Percentiles rank a stretch among this genome's conserved stretches.
Conservation (phyloP, 1,140 invertebrate genomes). For the Philotrypesis tridentata region DNA sequence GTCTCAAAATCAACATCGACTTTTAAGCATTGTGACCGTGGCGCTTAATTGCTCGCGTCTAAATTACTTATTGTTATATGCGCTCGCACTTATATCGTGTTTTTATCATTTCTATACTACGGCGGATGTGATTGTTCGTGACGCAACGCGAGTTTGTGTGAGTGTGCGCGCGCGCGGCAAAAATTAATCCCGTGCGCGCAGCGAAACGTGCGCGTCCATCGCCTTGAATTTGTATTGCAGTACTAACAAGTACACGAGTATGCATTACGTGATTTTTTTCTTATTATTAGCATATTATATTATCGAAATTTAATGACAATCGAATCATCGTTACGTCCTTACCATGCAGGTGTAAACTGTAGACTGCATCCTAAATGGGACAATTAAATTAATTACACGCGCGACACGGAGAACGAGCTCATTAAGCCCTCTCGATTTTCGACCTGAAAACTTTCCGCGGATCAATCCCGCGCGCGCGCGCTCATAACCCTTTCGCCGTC, state of each 20-base stretch:
- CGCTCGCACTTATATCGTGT: not conserved
- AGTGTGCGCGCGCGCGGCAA: no score
- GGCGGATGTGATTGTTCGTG: not conserved
- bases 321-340: no score
- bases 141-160: not conserved
- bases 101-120: not conserved
- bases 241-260: not conserved
- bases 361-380: no score
- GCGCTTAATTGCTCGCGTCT: no score
- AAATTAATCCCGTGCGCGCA: not conserved
- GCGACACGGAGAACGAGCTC: no score
- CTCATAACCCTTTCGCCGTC: no score
- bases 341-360: no score
- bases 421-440: no score
- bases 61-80: no score
- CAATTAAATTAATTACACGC: not conserved
- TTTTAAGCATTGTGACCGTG: not conserved
- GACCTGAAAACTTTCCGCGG: not conserved
- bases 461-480: not conserved
- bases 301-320: no score
- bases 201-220: not conserved
- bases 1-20: not conserved
- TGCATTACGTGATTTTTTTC: not conserved
- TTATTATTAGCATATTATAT: no score
- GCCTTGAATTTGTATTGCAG: not conserved